phyloP scores from a whole-genome alignment of 2,113 vertebrate genomes.

The western clawed frog (Xenopus tropicalis) region UCB_Xtro_10.0 CM004447.2:95897501-95898000 shows the following conservation, averaged over 20 bases:
- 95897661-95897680: neutral
- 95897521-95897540: no score
- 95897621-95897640: neutral
- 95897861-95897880: neutral
- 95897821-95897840: neutral
- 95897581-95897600: conserved; percentile 17
- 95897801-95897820: neutral
- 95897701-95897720: conserved; percentile 25
- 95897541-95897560: neutral
- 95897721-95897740: conserved; percentile 24
- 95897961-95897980: conserved; percentile 25
- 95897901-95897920: conserved; percentile 21
- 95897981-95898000: conserved; percentile 52
- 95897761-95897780: conserved; percentile 17
- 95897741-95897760: neutral
- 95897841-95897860: neutral
- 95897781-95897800: conserved; percentile 24
- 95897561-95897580: neutral
- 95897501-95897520: no score
- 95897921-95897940: conserved; percentile 20
- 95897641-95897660: conserved; percentile 20
- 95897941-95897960: conserved; percentile 24
- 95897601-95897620: conserved; percentile 33
- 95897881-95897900: conserved; percentile 6
- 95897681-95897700: conserved; percentile 7